phyloP scores from a whole-genome alignment of 2,888 invertebrate genomes.

The Lepidochrysops patricia region DNA sequence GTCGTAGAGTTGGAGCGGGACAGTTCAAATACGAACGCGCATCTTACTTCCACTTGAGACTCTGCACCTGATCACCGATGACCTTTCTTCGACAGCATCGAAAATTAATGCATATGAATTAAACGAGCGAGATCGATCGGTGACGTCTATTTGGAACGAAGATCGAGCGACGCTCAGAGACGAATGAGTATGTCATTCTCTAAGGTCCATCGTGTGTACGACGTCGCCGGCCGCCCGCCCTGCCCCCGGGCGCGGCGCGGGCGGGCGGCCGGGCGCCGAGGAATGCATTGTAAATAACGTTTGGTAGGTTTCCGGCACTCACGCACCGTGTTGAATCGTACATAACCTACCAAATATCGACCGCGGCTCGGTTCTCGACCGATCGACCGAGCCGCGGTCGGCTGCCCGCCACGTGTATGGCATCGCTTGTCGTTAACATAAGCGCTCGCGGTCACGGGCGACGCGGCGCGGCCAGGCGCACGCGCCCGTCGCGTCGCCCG shows the following conservation, averaged over 20 bases:
- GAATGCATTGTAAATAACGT: slow-evolving; percentile 71
- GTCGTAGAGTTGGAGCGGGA: background rate
- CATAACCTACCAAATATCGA: slow-evolving; percentile 50
- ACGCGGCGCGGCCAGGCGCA: slow-evolving; percentile 24
- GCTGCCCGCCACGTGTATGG: slow-evolving; percentile 53
- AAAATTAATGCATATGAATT: too few relatives aligned
- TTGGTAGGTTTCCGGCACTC: slow-evolving; percentile 58
- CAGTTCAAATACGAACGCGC: background rate
- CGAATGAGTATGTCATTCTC: slow-evolving; percentile 53
- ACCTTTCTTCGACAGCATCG: background rate
- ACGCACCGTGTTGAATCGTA: slow-evolving; percentile 47
- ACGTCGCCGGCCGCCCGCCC: slow-evolving; percentile 34
- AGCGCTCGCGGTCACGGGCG: slow-evolving; percentile 49
- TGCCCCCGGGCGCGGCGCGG: background rate
- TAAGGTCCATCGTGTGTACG: slow-evolving; percentile 64
- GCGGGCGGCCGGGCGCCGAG: slow-evolving; percentile 45
- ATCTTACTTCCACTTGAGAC: background rate
- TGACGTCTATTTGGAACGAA: slow-evolving; percentile 21
- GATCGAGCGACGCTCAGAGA: slow-evolving; percentile 29
- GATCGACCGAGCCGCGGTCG: slow-evolving; percentile 25
- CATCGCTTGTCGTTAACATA: slow-evolving; percentile 72
- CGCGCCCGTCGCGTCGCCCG: background rate
- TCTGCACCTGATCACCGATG: background rate
- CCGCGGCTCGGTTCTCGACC: slow-evolving; percentile 24
- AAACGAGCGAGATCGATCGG: too few relatives aligned